Evolutionary conservation across 2,888 invertebrate species (phyloP).

Genomic region (Ochlodes sylvanus): DNA sequence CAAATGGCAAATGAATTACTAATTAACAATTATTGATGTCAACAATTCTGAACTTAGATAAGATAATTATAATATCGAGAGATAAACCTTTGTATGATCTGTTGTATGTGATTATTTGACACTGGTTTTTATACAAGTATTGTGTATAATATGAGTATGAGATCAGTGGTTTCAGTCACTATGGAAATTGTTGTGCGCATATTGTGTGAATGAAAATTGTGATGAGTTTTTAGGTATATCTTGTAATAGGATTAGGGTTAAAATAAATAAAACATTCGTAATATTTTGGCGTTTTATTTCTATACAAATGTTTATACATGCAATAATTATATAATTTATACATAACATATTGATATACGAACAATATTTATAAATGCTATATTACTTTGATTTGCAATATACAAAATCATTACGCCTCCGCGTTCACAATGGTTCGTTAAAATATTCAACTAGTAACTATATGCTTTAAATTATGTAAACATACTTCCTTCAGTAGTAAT

Average conservation of each 20-base stretch:
- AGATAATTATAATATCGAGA: neutral
- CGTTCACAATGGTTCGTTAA: too few species aligned
- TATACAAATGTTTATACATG: neutral
- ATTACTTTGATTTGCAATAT: too few species aligned
- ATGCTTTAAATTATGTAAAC: too few species aligned
- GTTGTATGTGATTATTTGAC: neutral
- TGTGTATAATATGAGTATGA: neutral
- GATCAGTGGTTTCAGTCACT: neutral
- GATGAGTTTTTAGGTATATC: constrained; percentile 5
- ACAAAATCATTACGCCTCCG: too few species aligned
- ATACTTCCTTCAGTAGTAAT: too few species aligned
- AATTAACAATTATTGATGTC: neutral
- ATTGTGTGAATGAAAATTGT: constrained; percentile 6
- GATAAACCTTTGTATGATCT: constrained; percentile 1
- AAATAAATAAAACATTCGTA: constrained; percentile 3
- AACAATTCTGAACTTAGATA: neutral
- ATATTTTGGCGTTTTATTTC: constrained; percentile 1
- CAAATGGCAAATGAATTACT: neutral
- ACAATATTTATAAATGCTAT: too few species aligned
- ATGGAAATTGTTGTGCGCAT: constrained; percentile 2
- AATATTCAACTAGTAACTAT: too few species aligned
- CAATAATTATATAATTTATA: too few species aligned
- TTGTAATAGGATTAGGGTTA: constrained; percentile 6
- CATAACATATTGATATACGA: too few species aligned
- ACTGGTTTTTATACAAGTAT: neutral